A percentile compares a stretch with the other conserved stretches of the same genome.
Conservation (phyloP, 2,797 vertebrate genomes). For the Acanthis flammea region DNA sequence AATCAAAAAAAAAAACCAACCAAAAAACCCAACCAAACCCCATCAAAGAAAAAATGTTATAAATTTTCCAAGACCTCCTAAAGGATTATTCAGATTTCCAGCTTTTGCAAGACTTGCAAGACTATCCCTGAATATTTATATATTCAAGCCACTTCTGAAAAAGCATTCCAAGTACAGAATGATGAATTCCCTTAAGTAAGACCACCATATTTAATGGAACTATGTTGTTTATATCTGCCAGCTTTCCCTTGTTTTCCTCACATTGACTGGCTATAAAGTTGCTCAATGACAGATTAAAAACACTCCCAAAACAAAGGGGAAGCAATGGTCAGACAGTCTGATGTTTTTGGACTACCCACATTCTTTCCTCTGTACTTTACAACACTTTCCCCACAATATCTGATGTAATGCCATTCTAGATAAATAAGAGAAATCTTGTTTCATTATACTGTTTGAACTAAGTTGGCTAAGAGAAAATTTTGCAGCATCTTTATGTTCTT, state of each 20-base stretch:
- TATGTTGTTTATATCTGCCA: neutral
- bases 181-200: neutral
- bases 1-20: neutral
- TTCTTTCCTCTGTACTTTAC: neutral
- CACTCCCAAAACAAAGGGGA: neutral
- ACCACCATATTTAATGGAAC: neutral
- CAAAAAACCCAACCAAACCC: neutral
- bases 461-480: neutral
- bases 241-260: neutral
- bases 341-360: neutral
- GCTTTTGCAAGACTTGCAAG: conserved; percentile 12
- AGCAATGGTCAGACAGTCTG: neutral
- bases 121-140: neutral
- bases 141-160: conserved; percentile 9
- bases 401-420: conserved; percentile 10
- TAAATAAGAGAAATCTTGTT: neutral
- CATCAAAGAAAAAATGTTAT: neutral
- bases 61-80: neutral
- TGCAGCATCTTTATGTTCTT: neutral
- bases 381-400: conserved; percentile 15
- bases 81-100: neutral
- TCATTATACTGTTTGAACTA: neutral
- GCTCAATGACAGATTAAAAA: neutral
- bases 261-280: neutral
- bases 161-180: neutral